phyloP scores from a whole-genome alignment of 2,113 vertebrate species.

The Vidua macroura region DNA sequence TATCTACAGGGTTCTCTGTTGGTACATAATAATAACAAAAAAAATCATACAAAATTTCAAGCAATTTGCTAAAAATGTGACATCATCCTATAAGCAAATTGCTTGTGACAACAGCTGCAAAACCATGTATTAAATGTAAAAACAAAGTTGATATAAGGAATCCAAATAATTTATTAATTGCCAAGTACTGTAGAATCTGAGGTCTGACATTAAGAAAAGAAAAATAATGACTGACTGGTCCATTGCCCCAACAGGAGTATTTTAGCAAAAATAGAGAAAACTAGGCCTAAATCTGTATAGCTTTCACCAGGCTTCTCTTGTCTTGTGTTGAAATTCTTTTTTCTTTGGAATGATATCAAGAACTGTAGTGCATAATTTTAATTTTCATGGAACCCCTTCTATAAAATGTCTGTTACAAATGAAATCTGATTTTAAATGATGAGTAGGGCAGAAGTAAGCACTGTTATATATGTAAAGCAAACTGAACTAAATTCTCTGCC shows the following conservation, averaged over 20 bases:
- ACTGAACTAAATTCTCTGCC: not conserved
- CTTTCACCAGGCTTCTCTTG: not conserved
- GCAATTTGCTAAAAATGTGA: not conserved
- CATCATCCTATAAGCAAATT: not conserved
- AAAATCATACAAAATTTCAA: not conserved
- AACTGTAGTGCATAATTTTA: not conserved
- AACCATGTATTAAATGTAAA: not conserved
- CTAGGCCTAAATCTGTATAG: not conserved
- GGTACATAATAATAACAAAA: not conserved
- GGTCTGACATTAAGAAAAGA: not conserved
- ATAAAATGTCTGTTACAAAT: not conserved
- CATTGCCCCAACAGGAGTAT: not conserved
- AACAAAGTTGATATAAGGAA: not conserved
- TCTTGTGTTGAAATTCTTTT: not conserved
- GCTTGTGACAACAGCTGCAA: not conserved
- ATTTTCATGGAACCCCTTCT: not conserved
- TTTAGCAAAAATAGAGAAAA: not conserved
- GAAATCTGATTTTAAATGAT: not conserved
- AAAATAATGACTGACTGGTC: not conserved
- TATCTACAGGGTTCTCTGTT: not conserved
- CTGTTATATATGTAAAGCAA: not conserved
- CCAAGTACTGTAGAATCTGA: not conserved
- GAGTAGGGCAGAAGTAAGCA: not conserved
- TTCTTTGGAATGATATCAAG: not conserved
- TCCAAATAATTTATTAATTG: not conserved